These are phyloP conservation scores for Aphaenogaster rudis DNA, from an alignment of 1,140 invertebrate genomes.

Conservation along the genomic window DNA sequence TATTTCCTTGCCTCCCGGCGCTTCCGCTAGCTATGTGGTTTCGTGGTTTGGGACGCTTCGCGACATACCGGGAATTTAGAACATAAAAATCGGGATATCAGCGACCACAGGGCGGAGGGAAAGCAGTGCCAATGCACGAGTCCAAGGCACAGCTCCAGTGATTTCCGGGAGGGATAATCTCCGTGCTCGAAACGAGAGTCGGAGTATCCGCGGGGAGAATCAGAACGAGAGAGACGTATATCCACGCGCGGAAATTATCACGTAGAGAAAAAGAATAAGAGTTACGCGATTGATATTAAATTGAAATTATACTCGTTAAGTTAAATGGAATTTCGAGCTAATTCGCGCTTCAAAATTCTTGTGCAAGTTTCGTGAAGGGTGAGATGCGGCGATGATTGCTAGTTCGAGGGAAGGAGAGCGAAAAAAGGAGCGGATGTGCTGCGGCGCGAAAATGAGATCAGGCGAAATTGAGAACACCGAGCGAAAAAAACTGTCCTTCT, in stretches of 20 bases:
- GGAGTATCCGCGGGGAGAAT: background rate
- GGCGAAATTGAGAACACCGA: slow-evolving; percentile 74
- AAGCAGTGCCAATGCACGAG: background rate
- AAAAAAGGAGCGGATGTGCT: background rate
- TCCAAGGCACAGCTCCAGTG: slow-evolving; percentile 25
- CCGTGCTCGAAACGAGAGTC: background rate
- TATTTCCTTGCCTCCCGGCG: slow-evolving; percentile 23
- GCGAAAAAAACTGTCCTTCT: slow-evolving; percentile 56
- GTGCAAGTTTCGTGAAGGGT: background rate
- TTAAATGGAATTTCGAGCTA: background rate
- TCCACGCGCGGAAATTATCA: background rate
- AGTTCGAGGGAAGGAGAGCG: background rate
- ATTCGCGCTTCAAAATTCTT: background rate
- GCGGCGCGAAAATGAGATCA: slow-evolving; percentile 78
- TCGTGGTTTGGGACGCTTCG: slow-evolving; percentile 24
- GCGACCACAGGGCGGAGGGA: slow-evolving; percentile 3
- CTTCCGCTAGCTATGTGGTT: slow-evolving; percentile 15
- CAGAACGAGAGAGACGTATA: background rate
- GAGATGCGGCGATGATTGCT: background rate
- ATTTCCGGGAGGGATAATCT: slow-evolving; percentile 56
- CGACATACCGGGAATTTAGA: slow-evolving; percentile 46
- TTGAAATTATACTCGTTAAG: background rate
- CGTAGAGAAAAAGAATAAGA: background rate
- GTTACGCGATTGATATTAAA: slow-evolving; percentile 16
- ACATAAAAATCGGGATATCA: slow-evolving; percentile 55